phyloP scores from a whole-genome alignment of 2,888 invertebrate species.

The Deilephila elpenor region DNA sequence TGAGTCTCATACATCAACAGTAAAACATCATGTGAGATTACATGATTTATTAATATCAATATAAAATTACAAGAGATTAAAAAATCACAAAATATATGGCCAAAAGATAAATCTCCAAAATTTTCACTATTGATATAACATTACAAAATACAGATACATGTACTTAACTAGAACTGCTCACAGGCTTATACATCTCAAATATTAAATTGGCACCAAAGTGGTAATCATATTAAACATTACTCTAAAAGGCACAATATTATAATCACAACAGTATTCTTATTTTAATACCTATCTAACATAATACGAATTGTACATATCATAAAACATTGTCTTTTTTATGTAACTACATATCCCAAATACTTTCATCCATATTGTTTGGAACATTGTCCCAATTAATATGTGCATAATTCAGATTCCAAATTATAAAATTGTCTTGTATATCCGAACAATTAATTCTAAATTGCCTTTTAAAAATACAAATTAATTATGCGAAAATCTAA shows the following conservation, averaged over 20 bases:
- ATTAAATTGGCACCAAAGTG: conserved; percentile 71
- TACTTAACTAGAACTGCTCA: conserved; percentile 38
- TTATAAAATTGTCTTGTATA: too few relatives aligned
- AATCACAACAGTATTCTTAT: conserved; percentile 28
- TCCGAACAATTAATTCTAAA: too few relatives aligned
- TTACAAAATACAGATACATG: conserved; percentile 33
- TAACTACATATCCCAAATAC: too few relatives aligned
- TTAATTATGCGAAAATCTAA: background rate
- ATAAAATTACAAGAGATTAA: conserved; percentile 50
- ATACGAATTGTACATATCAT: background rate
- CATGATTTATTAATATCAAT: conserved; percentile 54
- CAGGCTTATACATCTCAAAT: conserved; percentile 37
- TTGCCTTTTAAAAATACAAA: too few relatives aligned
- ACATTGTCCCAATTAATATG: too few relatives aligned
- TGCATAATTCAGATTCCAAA: too few relatives aligned
- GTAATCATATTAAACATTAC: conserved; percentile 20
- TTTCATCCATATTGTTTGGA: too few relatives aligned
- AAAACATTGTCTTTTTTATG: background rate
- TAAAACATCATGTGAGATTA: conserved; percentile 46
- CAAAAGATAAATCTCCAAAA: conserved; percentile 41
- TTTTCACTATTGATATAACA: conserved; percentile 22
- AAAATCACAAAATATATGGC: conserved; percentile 63
- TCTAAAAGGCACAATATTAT: conserved; percentile 31
- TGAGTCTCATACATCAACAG: background rate
- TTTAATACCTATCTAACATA: conserved; percentile 7